These are phyloP conservation scores for Paradoxurus hermaphroditus DNA, from an alignment of 2,113 vertebrate genomes.

Conservation along the genomic window DNA sequence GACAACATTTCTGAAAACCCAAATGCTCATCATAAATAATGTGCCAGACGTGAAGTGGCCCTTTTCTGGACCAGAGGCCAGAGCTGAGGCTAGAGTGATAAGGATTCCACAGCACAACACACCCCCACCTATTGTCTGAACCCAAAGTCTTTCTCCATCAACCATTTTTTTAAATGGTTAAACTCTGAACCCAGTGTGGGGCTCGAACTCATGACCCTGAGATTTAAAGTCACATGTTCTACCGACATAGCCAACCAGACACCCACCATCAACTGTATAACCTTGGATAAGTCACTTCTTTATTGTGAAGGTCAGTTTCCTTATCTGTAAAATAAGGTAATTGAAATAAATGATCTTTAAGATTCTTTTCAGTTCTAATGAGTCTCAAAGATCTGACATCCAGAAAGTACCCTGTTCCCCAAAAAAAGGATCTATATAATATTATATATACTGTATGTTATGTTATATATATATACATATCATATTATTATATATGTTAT, in stretches of 20 bases:
- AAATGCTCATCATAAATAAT: neutral
- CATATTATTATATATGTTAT: neutral
- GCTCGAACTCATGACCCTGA: neutral
- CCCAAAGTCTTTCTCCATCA: neutral
- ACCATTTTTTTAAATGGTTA: neutral
- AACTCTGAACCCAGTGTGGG: neutral
- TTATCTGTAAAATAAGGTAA: neutral
- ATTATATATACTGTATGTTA: neutral
- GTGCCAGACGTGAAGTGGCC: neutral
- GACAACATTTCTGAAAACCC: conserved; percentile 17
- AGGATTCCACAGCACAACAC: neutral
- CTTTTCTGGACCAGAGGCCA: neutral
- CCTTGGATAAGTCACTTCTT: neutral
- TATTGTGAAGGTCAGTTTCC: neutral
- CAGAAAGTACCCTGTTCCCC: neutral
- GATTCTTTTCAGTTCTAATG: neutral
- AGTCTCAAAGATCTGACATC: neutral
- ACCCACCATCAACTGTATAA: neutral
- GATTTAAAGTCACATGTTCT: neutral
- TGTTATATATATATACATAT: neutral
- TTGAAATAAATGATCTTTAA: neutral
- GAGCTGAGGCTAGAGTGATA: neutral
- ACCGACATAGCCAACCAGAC: neutral
- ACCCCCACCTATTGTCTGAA: no score
- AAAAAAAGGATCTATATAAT: neutral